Evolutionary conservation across 92 coral and sea anemone genomes (phyloP).

Genomic region (Heteractis magnifica): DNA sequence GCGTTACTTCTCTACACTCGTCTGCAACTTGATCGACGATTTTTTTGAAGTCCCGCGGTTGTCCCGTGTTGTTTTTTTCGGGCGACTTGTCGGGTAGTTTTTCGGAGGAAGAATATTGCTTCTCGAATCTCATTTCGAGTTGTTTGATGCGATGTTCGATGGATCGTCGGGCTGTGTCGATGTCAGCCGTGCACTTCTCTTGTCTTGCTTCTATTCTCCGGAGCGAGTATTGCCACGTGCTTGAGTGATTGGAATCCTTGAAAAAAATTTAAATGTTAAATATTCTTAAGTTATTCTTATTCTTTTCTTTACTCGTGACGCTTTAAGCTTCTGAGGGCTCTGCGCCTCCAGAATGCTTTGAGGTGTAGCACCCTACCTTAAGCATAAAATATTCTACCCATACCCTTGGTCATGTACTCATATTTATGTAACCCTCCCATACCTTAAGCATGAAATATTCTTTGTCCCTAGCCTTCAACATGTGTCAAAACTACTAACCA

Average conservation of each 20-base stretch:
- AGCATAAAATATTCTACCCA: no score
- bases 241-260: slow-evolving; percentile 46
- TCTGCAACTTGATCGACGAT: slow-evolving; percentile 70
- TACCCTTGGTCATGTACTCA: no score
- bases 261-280: not conserved
- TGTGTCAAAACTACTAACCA: no score
- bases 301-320: no score
- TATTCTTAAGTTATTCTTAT: no score
- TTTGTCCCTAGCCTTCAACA: no score
- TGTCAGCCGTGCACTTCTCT: slow-evolving; percentile 90
- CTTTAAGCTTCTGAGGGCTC: no score
- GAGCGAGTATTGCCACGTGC: slow-evolving; percentile 72
- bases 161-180: slow-evolving; percentile 89
- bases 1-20: slow-evolving; percentile 78
- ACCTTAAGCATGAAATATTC: no score
- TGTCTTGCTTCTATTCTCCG: slow-evolving; percentile 88
- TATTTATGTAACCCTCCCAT: no score
- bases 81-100: slow-evolving; percentile 30
- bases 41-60: slow-evolving; percentile 20
- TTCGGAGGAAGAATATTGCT: slow-evolving; percentile 73
- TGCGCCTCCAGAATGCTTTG: no score
- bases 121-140: slow-evolving; percentile 78
- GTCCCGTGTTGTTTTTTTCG: slow-evolving; percentile 37
- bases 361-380: no score
- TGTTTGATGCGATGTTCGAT: slow-evolving; percentile 85